Percentiles rank a stretch among this genome's conserved stretches.
Conservation (phyloP, 2,113 vertebrate genomes). For the Enhydra lutris region DNA sequence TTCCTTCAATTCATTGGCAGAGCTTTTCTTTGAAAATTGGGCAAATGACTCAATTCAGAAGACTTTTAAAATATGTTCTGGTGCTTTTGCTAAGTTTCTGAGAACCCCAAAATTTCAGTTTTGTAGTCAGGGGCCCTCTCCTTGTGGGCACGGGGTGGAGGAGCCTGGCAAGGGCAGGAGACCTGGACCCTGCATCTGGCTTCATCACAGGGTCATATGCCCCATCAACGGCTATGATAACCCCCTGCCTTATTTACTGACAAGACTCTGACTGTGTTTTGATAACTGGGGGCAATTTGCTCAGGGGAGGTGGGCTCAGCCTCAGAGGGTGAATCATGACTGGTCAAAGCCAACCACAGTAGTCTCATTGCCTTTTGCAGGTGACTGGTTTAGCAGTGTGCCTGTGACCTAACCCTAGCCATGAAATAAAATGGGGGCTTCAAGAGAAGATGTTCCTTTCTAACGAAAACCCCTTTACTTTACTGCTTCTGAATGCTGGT, state of each 20-base stretch:
- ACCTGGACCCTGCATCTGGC: not conserved
- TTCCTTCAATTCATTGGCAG: not conserved
- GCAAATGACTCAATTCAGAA: not conserved
- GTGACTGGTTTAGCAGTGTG: not conserved
- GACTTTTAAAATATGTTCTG: not conserved
- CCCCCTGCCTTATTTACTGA: not conserved
- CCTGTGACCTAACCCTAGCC: not conserved
- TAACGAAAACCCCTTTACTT: not conserved
- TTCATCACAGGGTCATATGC: not conserved
- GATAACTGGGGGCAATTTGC: not conserved
- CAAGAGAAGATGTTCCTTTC: not conserved
- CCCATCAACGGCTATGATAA: not conserved
- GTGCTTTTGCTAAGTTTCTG: not conserved
- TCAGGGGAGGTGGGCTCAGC: not conserved
- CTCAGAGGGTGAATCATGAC: not conserved
- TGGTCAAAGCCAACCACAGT: not conserved
- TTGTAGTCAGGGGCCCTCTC: not conserved
- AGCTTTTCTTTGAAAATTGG: conserved; percentile 40
- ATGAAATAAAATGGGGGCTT: not conserved
- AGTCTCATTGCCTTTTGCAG: not conserved
- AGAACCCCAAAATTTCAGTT: not conserved
- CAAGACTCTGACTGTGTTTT: not conserved
- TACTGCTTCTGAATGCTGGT: not conserved
- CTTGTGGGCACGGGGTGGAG: not conserved
- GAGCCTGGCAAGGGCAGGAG: not conserved